Evolutionary conservation across 2,113 vertebrate genomes (phyloP).

Genomic region (Archocentrus centrarchus): DNA sequence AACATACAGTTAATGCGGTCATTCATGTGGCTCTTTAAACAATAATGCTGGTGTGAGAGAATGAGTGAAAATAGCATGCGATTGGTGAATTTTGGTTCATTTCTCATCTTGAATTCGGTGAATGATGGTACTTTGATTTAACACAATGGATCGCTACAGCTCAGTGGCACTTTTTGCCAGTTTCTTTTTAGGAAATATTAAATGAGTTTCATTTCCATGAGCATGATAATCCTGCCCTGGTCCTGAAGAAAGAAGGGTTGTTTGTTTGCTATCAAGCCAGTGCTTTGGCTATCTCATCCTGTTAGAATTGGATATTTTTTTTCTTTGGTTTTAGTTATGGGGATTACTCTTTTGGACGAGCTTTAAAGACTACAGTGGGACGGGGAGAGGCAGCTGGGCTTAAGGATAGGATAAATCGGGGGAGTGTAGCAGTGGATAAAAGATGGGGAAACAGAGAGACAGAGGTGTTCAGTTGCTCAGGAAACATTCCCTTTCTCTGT

Average conservation of each 20-base stretch:
- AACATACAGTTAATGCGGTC: constrained; percentile 65
- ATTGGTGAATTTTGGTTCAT: background rate
- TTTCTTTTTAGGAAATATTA: constrained; percentile 35
- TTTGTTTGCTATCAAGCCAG: constrained; percentile 63
- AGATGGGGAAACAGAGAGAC: constrained; percentile 47
- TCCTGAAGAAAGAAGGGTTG: constrained; percentile 48
- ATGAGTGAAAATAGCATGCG: constrained; percentile 9
- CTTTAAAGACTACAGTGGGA: constrained; percentile 72
- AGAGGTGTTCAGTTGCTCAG: constrained; percentile 59
- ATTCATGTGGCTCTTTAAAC: constrained; percentile 46
- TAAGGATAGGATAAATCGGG: constrained; percentile 66
- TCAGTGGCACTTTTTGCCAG: background rate
- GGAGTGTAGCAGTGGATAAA: constrained; percentile 39
- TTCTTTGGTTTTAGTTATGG: constrained; percentile 69
- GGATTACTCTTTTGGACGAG: constrained; percentile 73
- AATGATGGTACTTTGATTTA: background rate
- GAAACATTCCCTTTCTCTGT: constrained; percentile 64
- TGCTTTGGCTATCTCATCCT: constrained; percentile 65
- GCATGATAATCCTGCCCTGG: constrained; percentile 49
- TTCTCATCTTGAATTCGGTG: background rate
- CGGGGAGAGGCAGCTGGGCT: constrained; percentile 54
- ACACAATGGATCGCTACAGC: background rate
- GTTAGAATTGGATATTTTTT: constrained; percentile 43
- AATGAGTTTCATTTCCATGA: constrained; percentile 31
- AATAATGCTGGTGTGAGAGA: constrained; percentile 23